phyloP scores from a whole-genome alignment of 2,113 vertebrate genomes.

The Centrocercus urophasianus region DNA sequence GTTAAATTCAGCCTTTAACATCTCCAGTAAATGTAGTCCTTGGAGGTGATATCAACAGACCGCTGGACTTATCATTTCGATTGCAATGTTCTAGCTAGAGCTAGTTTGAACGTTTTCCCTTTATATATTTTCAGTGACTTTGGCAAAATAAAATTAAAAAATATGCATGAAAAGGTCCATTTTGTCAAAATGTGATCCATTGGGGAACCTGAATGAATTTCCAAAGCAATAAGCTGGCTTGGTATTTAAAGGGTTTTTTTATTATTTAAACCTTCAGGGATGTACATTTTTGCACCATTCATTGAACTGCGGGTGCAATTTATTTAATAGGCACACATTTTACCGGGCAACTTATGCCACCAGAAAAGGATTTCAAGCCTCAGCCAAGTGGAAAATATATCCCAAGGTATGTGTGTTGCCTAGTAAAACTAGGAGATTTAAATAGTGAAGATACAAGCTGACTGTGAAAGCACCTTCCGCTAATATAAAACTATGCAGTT shows the following conservation, averaged over 20 bases:
- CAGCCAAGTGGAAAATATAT: slow-evolving; percentile 70
- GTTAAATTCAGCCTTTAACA: slow-evolving; percentile 3
- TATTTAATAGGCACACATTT: slow-evolving; percentile 62
- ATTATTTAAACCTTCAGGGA: slow-evolving; percentile 56
- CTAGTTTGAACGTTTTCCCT: neutral
- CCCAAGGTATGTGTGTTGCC: slow-evolving; percentile 56
- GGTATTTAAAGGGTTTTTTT: slow-evolving; percentile 33
- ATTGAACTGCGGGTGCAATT: slow-evolving; percentile 55
- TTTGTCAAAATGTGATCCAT: slow-evolving; percentile 39
- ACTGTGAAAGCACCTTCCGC: slow-evolving; percentile 47
- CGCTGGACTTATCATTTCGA: neutral
- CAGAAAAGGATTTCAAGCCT: slow-evolving; percentile 57
- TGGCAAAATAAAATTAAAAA: slow-evolving; percentile 42
- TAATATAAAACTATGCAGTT: slow-evolving; percentile 53
- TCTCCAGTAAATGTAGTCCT: slow-evolving; percentile 3
- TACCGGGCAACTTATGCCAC: neutral
- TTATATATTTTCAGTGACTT: neutral
- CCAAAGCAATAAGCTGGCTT: slow-evolving; percentile 29
- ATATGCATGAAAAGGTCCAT: neutral
- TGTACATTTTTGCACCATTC: slow-evolving; percentile 47
- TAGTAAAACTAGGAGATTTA: slow-evolving; percentile 50
- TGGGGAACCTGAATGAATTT: slow-evolving; percentile 25
- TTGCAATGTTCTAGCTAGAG: neutral
- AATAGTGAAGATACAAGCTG: slow-evolving; percentile 48
- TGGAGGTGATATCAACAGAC: slow-evolving; percentile 32